Base-by-base conservation (phyloP, 2,113 vertebrate species). In the Saccopteryx bilineata region DNA sequence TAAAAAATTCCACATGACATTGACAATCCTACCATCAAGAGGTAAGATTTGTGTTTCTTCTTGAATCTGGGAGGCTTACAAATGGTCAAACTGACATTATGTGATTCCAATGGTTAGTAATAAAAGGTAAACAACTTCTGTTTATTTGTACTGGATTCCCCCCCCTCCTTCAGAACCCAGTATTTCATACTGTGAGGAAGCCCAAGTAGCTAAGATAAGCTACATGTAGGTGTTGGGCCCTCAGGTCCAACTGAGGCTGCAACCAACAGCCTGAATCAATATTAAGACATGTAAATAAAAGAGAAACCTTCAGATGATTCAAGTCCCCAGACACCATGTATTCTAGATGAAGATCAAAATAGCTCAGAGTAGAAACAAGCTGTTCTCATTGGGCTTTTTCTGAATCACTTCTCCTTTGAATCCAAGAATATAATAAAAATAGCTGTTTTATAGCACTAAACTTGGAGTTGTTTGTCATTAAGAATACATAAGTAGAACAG, bases 111-210 rank as follows among this genome's bases (percentile, higher is more conserved):
- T 46, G 8, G 23, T 78, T 66, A 68, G 28, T 65, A 26, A 56
- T 83, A 83, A 76, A 87, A 88, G 14, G n/a, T 28, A 87, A 91
- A 87, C 26, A 63, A 83, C 54, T 58, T 87, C 71, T 83, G 33
- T 63, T 26, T 58, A 14, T 72, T 65, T 94, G 68, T 72, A 54
- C 83, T 87, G 26, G 15, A 26, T 74, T 21, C 9, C 72, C 63
- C 26, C 21, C 12, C 31, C 24, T 17, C 9, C 58, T 76, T 39
- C 39, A 46, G 46, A 91, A 76, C 26, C n/a, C 68, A 91, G 54
- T 17, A 48, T 71, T 33, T 63, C 26, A 24, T 58, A 50, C 39
- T 61, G 17, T 56, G 39, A 94, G 68, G 61, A 87, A 69, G 11
- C 10, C n/a, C 92, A 68, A 28, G 74, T 26, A 54, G 39, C 74